phyloP scores from a whole-genome alignment of 2,888 invertebrate genomes.

The Tanypteryx hageni region DNA sequence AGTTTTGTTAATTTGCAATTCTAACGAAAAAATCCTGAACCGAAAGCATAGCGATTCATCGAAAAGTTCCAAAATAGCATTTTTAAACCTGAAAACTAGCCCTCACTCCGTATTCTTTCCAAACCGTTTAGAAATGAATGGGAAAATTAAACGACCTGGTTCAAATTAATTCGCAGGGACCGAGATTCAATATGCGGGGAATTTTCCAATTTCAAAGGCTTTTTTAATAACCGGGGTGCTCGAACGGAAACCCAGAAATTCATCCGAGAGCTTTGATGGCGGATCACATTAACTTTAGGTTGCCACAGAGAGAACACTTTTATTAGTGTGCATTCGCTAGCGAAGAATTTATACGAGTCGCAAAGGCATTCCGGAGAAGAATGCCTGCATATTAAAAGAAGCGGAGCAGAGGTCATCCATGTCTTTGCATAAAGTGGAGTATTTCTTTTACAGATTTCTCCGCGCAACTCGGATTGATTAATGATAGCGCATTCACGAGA shows the following conservation, averaged over 20 bases:
- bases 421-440: too few species aligned
- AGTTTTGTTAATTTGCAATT: too few species aligned
- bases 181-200: conserved; percentile 11
- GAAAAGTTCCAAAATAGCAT: too few species aligned
- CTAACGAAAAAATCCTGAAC: too few species aligned
- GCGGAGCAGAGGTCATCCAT: neutral
- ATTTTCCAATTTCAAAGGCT: conserved; percentile 32
- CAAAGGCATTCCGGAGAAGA: neutral
- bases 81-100: too few species aligned
- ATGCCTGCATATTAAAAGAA: neutral
- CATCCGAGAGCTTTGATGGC: neutral
- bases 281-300: neutral
- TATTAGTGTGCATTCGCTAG: neutral
- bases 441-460: too few species aligned
- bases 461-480: too few species aligned
- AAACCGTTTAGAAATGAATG: neutral
- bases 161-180: neutral
- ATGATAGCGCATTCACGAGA: too few species aligned
- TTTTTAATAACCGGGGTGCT: conserved; percentile 8
- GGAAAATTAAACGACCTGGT: conserved; percentile 3
- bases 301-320: neutral
- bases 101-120: neutral
- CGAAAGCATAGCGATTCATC: too few species aligned
- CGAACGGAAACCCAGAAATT: neutral
- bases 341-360: neutral